Evolutionary conservation across 2,888 invertebrate species (phyloP), one percentile per base, ranked within the genome.

Genomic region (Spilosoma lubricipeda): DNA sequence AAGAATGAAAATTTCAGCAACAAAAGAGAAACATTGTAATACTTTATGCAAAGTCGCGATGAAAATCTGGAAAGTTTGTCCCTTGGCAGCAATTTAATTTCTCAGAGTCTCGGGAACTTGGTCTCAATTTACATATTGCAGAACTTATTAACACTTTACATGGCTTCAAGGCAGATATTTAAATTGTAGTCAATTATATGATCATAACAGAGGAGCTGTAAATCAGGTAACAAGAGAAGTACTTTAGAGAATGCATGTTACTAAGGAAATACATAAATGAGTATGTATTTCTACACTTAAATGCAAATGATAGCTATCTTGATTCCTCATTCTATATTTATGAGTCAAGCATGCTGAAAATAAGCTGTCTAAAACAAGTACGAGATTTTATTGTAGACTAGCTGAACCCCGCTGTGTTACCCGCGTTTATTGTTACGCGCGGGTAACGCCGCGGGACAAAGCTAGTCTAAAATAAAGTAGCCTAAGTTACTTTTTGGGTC

Each of bases 121-220:
- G 52, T 27, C 64, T 9, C 67, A 75, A 75, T 81, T 79, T 73
- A 71, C 81, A 81, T 83, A 67, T 70, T 67, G 27, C 66, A 33
- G 27, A 77, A 83, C 77, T 81, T 73, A 59, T 67, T 56, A 65
- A 56, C 71, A 67, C 71, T 48, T 36, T 13, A 66, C 13, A 67
- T 66, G 65, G 65, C 23, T 45, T 48, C 23, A 52, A 20, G 23
- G 3, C 11, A 27, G 33, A 68, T 15, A 52, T 52, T 7, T 48
- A 23, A 23, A 52, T 15, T 52, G n/a, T 30, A 7, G 67, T 15
- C 27, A 27, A 13, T 59, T 5, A 27, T 27, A 4, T 59, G 13
- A n/a, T 56, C 11, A 59, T 9, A 56, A 20, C 9, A 23, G 8
- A 20, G 20, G 20, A 48, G 23, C n/a, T 56, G 52, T 8, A 56